A percentile compares a stretch with the other conserved stretches of the same genome.
These are phyloP conservation scores for Atlantisia rogersi DNA, from an alignment of 2,113 vertebrate species.

Conservation along the genomic window DNA sequence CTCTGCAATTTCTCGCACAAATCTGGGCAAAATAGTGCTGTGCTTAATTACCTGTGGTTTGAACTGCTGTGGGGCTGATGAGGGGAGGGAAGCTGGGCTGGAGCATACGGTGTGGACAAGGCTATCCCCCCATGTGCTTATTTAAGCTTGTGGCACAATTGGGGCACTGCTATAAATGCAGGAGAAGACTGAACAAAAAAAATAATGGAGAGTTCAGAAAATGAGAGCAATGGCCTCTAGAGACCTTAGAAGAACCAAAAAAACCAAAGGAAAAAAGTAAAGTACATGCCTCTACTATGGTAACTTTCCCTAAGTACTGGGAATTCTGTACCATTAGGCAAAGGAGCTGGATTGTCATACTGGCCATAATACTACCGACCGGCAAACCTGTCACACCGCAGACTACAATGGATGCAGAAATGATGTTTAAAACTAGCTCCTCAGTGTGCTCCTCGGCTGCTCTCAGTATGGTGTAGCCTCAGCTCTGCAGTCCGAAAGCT, in stretches of 20 bases:
- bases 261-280: not conserved
- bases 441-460: not conserved
- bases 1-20: not conserved
- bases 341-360: not conserved
- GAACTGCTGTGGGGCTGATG: not conserved
- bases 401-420: not conserved
- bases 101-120: not conserved
- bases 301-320: not conserved
- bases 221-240: not conserved
- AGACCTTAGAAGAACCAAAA: not conserved
- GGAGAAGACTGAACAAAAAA: not conserved
- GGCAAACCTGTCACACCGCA: not conserved
- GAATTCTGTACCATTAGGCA: not conserved
- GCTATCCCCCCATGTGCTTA: not conserved
- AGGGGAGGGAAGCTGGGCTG: fast-evolving
- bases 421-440: conserved; percentile 5
- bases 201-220: not conserved
- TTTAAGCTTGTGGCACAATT: not conserved
- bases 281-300: not conserved
- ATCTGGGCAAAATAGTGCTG: not conserved
- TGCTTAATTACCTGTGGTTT: not conserved
- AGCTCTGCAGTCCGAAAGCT: not conserved
- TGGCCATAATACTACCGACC: not conserved
- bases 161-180: not conserved
- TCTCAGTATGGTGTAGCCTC: not conserved